phyloP scores from a whole-genome alignment of 2,797 vertebrate genomes.

The Muscicapa comitata region DNA sequence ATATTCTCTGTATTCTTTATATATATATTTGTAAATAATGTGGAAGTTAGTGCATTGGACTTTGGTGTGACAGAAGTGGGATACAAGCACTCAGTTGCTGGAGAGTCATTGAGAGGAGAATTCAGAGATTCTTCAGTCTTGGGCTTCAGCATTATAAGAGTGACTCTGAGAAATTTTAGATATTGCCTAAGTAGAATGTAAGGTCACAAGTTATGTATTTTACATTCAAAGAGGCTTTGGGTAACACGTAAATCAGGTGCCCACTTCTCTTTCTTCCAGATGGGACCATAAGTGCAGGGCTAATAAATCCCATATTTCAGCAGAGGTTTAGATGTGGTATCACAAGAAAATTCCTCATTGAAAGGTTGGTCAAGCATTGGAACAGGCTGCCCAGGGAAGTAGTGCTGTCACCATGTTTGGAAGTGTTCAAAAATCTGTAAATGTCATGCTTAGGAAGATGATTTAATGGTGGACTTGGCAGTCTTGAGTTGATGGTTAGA shows the following conservation, averaged over 20 bases:
- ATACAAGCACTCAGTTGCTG: neutral
- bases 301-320: neutral
- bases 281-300: rapidly evolving
- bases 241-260: neutral
- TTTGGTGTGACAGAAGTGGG: neutral
- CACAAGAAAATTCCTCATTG: neutral
- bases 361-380: neutral
- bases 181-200: neutral
- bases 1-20: neutral
- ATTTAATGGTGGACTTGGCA: neutral
- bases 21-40: neutral
- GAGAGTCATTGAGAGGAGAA: neutral
- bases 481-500: neutral
- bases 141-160: neutral
- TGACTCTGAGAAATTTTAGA: rapidly evolving
- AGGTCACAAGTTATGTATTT: neutral
- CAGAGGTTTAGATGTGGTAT: too few species aligned
- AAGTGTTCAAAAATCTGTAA: neutral
- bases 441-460: neutral
- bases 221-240: neutral
- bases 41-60: neutral
- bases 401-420: neutral
- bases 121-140: neutral
- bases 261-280: neutral
- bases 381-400: neutral